phyloP scores from a whole-genome alignment of 2,113 vertebrate species.

The Sinocyclocheilus rhinocerous region DNA sequence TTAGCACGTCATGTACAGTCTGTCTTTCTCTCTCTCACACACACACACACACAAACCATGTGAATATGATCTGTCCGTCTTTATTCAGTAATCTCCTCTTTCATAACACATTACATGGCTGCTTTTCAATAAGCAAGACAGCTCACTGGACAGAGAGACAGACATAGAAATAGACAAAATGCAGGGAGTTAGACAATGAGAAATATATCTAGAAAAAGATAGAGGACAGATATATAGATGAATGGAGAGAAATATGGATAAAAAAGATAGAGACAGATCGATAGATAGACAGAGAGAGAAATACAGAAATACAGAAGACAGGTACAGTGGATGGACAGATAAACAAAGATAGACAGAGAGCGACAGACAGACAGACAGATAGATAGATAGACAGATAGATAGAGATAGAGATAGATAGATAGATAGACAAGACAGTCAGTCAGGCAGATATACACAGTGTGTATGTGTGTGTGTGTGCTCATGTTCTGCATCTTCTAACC shows the following conservation, averaged over 20 bases:
- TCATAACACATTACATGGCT: slow-evolving; percentile 7
- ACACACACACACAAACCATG: slow-evolving; percentile 32
- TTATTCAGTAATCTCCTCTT: slow-evolving; percentile 14
- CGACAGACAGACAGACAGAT: not conserved
- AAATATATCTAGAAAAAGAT: not conserved
- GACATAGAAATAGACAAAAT: not conserved
- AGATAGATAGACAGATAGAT: no score
- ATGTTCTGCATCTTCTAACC: not conserved
- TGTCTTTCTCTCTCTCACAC: slow-evolving; percentile 41
- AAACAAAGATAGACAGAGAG: no score
- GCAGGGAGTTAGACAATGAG: not conserved
- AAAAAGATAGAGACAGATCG: no score
- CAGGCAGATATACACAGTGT: not conserved
- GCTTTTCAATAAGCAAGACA: not conserved
- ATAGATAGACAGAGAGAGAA: no score
- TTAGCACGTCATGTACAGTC: slow-evolving; percentile 64
- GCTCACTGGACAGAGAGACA: not conserved
- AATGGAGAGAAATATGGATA: no score
- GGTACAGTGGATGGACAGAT: no score
- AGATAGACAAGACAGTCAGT: not conserved
- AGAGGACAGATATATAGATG: not conserved
- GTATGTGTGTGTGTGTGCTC: not conserved
- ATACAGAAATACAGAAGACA: no score
- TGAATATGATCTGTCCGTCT: slow-evolving; percentile 32
- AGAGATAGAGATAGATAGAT: no score